Conservation (phyloP, 2,797 vertebrate species). For the Remorina albescens region DNA sequence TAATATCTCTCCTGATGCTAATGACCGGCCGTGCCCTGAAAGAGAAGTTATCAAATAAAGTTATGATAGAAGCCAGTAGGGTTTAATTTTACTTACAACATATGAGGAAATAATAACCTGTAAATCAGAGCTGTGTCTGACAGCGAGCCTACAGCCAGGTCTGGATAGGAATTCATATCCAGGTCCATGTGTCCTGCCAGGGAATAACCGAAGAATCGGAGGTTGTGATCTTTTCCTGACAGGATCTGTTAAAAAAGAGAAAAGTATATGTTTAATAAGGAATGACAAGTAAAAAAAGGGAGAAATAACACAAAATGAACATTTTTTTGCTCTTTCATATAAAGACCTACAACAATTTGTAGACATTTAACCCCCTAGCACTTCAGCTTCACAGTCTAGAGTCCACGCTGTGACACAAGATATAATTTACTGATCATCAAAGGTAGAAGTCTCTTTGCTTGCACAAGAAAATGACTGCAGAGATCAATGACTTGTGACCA, state of each 20-base stretch:
- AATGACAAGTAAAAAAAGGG: background rate
- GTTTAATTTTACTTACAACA: slow-evolving; percentile 11
- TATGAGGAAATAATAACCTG: slow-evolving; percentile 82
- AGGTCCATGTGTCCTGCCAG: slow-evolving; percentile 97
- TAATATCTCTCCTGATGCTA: slow-evolving; percentile 88
- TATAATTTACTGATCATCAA: background rate
- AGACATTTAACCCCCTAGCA: background rate
- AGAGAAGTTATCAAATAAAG: slow-evolving; percentile 33
- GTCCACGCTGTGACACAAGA: too few species aligned
- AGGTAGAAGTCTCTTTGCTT: background rate
- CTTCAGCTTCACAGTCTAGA: background rate
- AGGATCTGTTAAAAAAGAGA: slow-evolving; percentile 84
- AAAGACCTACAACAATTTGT: background rate
- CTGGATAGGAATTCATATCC: slow-evolving; percentile 95
- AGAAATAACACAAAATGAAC: background rate
- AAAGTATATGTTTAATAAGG: background rate
- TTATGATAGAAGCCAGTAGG: slow-evolving; percentile 10
- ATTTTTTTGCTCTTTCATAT: background rate
- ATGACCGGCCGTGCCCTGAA: slow-evolving; percentile 91
- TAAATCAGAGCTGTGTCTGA: slow-evolving; percentile 93
- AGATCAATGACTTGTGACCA: background rate
- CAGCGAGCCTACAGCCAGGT: slow-evolving; percentile 94
- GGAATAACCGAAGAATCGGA: slow-evolving; percentile 93
- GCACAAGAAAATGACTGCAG: background rate
- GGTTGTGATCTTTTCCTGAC: slow-evolving; percentile 84